Evolutionary conservation across 2,888 invertebrate genomes (phyloP).

Genomic region (Scaptomyza reducta): DNA sequence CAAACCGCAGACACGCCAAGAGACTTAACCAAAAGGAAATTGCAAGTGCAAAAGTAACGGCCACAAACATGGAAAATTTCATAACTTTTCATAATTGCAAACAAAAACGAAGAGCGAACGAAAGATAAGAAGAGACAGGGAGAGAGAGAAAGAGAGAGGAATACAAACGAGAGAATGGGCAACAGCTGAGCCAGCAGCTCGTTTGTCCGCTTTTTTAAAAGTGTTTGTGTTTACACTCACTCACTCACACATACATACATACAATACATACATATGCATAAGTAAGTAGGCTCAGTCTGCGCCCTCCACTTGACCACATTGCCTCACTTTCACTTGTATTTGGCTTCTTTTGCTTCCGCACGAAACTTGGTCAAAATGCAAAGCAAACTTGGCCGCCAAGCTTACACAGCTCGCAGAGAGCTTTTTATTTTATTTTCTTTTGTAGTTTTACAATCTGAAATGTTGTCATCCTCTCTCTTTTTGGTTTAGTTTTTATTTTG

Average conservation of each 20-base stretch:
- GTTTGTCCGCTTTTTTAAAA: slow-evolving; percentile 49
- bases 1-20: slow-evolving; percentile 28
- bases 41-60: slow-evolving; percentile 53
- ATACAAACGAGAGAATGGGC: slow-evolving; percentile 9
- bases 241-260: slow-evolving; percentile 2
- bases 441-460: slow-evolving; percentile 26
- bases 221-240: slow-evolving; percentile 19
- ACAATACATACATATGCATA: slow-evolving; percentile 8
- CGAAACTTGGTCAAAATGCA: slow-evolving; percentile 79
- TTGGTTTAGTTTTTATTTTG: slow-evolving; percentile 36
- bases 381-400: slow-evolving; percentile 73
- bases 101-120: slow-evolving; percentile 7
- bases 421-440: slow-evolving; percentile 1
- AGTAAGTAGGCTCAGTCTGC: slow-evolving; percentile 51
- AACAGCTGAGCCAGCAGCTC: slow-evolving; percentile 47
- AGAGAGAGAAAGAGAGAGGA: slow-evolving; percentile 1
- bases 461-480: slow-evolving; percentile 44
- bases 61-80: slow-evolving; percentile 54
- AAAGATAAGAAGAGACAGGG: slow-evolving; percentile 2
- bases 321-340: slow-evolving; percentile 80
- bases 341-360: slow-evolving; percentile 71
- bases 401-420: slow-evolving; percentile 27
- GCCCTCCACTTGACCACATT: slow-evolving; percentile 59
- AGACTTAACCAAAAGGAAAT: slow-evolving; percentile 46
- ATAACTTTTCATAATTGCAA: slow-evolving; percentile 63